Evolutionary conservation across 2,797 vertebrate genomes (phyloP).

Genomic region (Periophthalmus magnuspinnatus): DNA sequence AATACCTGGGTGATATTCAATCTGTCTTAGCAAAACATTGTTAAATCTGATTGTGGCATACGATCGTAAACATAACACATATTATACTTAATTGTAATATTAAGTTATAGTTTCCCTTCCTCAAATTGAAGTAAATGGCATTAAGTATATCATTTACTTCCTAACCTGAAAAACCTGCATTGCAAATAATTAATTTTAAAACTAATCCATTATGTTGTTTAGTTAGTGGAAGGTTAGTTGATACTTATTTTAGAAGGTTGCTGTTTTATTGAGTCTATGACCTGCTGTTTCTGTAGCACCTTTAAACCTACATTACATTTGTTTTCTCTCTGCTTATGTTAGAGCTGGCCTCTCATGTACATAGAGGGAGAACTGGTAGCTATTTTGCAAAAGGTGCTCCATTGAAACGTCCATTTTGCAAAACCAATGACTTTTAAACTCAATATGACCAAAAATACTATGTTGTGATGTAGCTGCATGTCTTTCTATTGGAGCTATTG

Average conservation of each 20-base stretch:
- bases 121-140: background rate
- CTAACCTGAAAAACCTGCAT: too few relatives aligned
- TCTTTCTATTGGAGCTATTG: conserved; percentile 16
- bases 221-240: conserved; percentile 16
- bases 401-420: background rate
- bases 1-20: background rate
- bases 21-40: background rate
- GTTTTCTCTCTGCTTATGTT: conserved; percentile 31
- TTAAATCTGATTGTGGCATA: background rate
- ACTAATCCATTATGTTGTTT: conserved; percentile 11
- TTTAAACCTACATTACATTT: background rate
- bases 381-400: conserved; percentile 22
- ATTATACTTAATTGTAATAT: too few relatives aligned
- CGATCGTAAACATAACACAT: too few relatives aligned
- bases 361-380: conserved; percentile 40
- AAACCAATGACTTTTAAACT: conserved; percentile 21
- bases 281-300: conserved; percentile 21
- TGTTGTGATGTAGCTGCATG: conserved; percentile 34
- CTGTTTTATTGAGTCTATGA: conserved; percentile 19
- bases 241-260: conserved; percentile 7
- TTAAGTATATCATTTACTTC: background rate
- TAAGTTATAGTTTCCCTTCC: background rate
- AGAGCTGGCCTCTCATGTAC: conserved; percentile 45
- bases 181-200: too few relatives aligned
- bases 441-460: conserved; percentile 34